phyloP scores from a whole-genome alignment of 2,888 invertebrate genomes.

The Glyphotaelius pellucidus region DNA sequence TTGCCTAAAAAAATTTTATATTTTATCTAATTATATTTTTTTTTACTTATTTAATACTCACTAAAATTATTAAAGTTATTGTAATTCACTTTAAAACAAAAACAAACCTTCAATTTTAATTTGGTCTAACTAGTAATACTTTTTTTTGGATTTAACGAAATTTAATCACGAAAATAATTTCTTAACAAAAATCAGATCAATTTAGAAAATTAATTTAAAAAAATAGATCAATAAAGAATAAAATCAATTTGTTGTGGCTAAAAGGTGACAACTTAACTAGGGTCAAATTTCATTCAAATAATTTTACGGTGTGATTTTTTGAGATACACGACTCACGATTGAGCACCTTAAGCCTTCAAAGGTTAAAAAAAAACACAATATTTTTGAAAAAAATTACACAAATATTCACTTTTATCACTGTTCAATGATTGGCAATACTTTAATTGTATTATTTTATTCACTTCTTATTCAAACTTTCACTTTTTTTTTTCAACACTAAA shows the following conservation, averaged over 20 bases:
- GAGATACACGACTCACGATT: background rate
- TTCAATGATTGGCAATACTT: background rate
- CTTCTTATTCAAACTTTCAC: background rate
- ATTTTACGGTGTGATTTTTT: background rate
- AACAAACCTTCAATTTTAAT: background rate
- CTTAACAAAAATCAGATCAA: background rate
- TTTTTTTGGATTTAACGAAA: background rate
- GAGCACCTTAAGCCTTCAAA: background rate
- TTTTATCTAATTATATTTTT: background rate
- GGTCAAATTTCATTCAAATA: background rate
- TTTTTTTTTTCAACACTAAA: background rate
- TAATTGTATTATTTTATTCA: background rate
- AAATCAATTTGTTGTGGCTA: background rate
- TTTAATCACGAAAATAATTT: background rate
- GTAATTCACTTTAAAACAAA: background rate
- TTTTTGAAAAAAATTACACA: background rate
- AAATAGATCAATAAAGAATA: background rate
- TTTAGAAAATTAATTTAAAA: background rate
- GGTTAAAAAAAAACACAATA: background rate
- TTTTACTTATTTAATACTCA: background rate
- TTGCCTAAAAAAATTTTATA: background rate
- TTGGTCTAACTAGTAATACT: background rate
- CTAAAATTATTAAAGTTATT: background rate
- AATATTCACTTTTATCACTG: background rate
- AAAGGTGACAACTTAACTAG: background rate